Evolutionary conservation across 2,888 invertebrate species (phyloP).

Genomic region (Oligia latruncula): DNA sequence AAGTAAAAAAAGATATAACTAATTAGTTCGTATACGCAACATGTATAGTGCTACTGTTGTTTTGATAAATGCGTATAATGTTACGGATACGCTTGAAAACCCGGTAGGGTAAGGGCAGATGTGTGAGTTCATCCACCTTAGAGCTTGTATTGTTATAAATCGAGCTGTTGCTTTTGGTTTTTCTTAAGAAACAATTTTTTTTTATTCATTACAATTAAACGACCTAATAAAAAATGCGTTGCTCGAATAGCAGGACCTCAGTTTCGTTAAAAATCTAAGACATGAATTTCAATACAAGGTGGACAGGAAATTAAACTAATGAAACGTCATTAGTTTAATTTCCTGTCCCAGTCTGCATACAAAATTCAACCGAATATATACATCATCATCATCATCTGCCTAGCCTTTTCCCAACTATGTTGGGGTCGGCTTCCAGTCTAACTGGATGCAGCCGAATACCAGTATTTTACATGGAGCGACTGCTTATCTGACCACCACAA

Average conservation of each 20-base stretch:
- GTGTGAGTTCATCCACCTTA: constrained; percentile 30
- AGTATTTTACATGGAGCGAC: too few species aligned
- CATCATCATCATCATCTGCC: background rate
- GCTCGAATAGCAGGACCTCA: background rate
- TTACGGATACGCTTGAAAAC: constrained; percentile 43
- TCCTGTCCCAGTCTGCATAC: background rate
- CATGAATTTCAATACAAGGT: background rate
- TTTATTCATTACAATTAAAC: too few species aligned
- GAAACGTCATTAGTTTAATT: too few species aligned
- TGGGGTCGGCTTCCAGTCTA: too few species aligned
- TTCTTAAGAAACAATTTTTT: background rate
- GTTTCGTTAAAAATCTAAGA: background rate
- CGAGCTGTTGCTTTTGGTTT: background rate
- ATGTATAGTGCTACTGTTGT: constrained; percentile 14
- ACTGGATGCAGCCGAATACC: too few species aligned
- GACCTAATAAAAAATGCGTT: background rate
- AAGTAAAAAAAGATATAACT: constrained; percentile 9
- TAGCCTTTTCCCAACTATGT: too few species aligned
- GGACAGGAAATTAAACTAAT: background rate
- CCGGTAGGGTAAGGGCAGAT: constrained; percentile 21
- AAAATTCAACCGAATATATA: background rate
- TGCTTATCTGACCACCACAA: too few species aligned
- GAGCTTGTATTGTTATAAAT: constrained; percentile 6
- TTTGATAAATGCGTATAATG: constrained; percentile 43
- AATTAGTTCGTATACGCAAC: constrained; percentile 13